phyloP scores from a whole-genome alignment of 2,797 vertebrate species.

The Acanthis flammea region DNA sequence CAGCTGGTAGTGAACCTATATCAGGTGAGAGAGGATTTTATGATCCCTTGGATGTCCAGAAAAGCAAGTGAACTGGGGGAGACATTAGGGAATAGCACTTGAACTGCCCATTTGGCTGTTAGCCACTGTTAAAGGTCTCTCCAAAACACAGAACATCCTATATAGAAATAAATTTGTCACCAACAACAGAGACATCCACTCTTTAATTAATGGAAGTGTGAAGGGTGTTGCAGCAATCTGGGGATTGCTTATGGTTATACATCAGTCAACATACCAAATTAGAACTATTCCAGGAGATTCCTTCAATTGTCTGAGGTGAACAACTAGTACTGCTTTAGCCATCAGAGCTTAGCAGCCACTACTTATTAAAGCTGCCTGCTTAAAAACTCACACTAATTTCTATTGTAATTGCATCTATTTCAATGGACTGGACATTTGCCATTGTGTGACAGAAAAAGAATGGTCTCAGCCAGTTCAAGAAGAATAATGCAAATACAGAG shows the following conservation, averaged over 20 bases:
- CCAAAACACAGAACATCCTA: background rate
- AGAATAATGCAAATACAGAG: background rate
- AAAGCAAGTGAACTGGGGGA: background rate
- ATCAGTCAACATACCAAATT: background rate
- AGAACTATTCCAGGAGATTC: background rate
- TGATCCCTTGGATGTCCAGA: background rate
- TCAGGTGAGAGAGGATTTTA: background rate
- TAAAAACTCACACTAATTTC: constrained; percentile 33
- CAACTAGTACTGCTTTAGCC: background rate
- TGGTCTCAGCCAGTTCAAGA: background rate
- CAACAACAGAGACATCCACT: background rate
- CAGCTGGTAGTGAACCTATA: background rate
- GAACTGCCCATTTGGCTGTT: background rate
- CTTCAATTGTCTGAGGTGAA: background rate
- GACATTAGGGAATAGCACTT: background rate
- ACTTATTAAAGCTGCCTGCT: background rate
- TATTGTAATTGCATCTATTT: constrained; percentile 11
- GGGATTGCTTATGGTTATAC: background rate
- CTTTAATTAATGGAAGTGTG: background rate
- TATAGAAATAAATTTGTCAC: background rate
- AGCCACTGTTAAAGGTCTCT: background rate
- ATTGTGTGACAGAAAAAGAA: background rate
- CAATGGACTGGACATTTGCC: background rate
- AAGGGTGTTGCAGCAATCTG: background rate
- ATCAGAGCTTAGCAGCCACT: background rate